Conservation (phyloP, 2,113 vertebrate genomes). For the Myodes glareolus region DNA sequence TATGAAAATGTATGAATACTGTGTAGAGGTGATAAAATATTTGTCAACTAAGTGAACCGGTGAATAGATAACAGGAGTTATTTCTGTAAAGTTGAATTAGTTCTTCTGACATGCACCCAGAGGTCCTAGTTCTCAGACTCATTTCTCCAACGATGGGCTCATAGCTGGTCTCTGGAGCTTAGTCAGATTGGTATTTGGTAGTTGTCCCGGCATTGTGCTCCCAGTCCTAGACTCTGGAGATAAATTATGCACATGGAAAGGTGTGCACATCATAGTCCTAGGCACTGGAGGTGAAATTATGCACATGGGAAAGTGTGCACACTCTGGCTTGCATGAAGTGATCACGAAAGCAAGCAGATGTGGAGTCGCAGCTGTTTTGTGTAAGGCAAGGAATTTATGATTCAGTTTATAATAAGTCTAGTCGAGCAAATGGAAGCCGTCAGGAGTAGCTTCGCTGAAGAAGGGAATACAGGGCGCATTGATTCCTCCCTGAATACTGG, state of each 20-base stretch:
- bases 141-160: neutral
- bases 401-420: neutral
- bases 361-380: neutral
- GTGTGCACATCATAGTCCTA: neutral
- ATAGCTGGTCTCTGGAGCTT: neutral
- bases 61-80: neutral
- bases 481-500: constrained; percentile 7
- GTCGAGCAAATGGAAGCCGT: neutral
- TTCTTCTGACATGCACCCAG: neutral
- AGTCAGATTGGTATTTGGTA: neutral
- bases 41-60: neutral
- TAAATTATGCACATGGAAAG: neutral
- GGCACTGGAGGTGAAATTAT: neutral
- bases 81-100: constrained; percentile 16
- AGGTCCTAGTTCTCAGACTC: neutral
- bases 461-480: neutral
- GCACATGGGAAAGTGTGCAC: neutral
- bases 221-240: neutral
- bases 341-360: neutral
- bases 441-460: neutral
- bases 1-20: neutral
- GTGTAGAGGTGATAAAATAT: neutral
- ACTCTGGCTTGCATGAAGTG: constrained; percentile 27
- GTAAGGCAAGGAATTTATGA: neutral
- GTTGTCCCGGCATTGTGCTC: neutral